Evolutionary conservation across 1,140 invertebrate genomes (phyloP).

Genomic region (Habropoda laboriosa): DNA sequence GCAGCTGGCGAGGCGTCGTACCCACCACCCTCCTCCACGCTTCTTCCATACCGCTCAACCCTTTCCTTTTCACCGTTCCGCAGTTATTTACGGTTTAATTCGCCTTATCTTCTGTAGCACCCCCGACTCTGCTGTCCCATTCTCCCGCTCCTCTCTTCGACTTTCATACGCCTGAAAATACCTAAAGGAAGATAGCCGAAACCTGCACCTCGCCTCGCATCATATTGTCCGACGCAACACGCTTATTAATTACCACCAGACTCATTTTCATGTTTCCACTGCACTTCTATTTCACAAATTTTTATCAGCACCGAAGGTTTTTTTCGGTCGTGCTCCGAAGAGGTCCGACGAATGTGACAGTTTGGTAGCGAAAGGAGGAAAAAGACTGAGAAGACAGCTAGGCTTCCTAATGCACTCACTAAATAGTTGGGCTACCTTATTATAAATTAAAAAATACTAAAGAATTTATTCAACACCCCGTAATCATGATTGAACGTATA

Average conservation of each 20-base stretch:
- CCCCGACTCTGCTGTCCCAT: constrained; percentile 60
- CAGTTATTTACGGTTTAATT: constrained; percentile 82
- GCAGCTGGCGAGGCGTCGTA: constrained; percentile 77
- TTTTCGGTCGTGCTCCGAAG: too few species aligned
- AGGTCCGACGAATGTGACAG: too few species aligned
- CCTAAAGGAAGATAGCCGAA: constrained; percentile 51
- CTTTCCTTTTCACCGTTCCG: constrained; percentile 76
- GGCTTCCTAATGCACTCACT: too few species aligned
- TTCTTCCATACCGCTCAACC: constrained; percentile 38
- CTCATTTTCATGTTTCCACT: too few species aligned
- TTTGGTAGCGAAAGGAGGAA: too few species aligned
- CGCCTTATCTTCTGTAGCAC: constrained; percentile 79
- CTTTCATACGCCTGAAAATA: constrained; percentile 55
- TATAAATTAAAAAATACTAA: too few species aligned
- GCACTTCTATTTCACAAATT: too few species aligned
- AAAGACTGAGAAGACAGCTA: too few species aligned
- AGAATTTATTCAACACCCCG: too few species aligned
- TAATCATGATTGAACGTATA: too few species aligned
- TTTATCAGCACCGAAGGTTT: too few species aligned
- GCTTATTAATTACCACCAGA: constrained; percentile 41
- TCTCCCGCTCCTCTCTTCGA: constrained; percentile 67
- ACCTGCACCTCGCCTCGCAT: constrained; percentile 19
- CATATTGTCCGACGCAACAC: neutral
- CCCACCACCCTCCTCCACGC: constrained; percentile 55
- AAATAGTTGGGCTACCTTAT: too few species aligned